These are phyloP conservation scores for Mycalesis mineus DNA, from an alignment of 2,888 invertebrate genomes.

Conservation along the genomic window DNA sequence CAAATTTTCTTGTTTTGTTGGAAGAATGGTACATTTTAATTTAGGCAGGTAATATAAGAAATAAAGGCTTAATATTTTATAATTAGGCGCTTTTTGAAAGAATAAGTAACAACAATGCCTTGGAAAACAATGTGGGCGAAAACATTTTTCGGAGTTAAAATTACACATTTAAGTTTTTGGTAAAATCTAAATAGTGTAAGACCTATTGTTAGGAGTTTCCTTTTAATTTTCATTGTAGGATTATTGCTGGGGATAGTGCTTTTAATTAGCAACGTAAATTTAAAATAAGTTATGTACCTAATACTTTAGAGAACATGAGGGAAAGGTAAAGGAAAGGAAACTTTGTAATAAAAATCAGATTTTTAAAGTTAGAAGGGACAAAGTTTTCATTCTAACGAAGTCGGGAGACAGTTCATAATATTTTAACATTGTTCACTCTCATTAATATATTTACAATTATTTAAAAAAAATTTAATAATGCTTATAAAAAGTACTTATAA, in stretches of 20 bases:
- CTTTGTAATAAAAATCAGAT: too few relatives aligned
- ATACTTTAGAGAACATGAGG: too few relatives aligned
- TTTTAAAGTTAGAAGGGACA: too few relatives aligned
- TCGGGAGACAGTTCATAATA: too few relatives aligned
- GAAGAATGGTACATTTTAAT: constrained; percentile 1
- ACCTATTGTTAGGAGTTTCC: constrained; percentile 18
- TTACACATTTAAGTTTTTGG: constrained; percentile 12
- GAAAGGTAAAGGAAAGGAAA: neutral
- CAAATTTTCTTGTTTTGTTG: too few relatives aligned
- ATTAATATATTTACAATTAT: too few relatives aligned
- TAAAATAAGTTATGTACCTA: too few relatives aligned
- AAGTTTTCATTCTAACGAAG: too few relatives aligned
- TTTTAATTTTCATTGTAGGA: neutral
- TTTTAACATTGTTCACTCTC: too few relatives aligned
- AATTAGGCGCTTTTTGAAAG: constrained; percentile 11
- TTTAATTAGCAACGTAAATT: neutral
- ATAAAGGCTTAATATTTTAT: constrained; percentile 6
- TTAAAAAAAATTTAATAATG: too few relatives aligned
- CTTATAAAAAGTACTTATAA: too few relatives aligned
- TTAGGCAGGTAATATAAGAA: constrained; percentile 7
- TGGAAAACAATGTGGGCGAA: constrained; percentile 15
- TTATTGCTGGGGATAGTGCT: neutral
- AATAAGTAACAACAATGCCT: constrained; percentile 19
- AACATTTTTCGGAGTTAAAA: constrained; percentile 19
- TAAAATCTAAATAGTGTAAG: constrained; percentile 1